A percentile compares a stretch with the other conserved stretches of the same genome.
Evolutionary conservation across 2,888 invertebrate species (phyloP).

Genomic region (Machimus rusticus): DNA sequence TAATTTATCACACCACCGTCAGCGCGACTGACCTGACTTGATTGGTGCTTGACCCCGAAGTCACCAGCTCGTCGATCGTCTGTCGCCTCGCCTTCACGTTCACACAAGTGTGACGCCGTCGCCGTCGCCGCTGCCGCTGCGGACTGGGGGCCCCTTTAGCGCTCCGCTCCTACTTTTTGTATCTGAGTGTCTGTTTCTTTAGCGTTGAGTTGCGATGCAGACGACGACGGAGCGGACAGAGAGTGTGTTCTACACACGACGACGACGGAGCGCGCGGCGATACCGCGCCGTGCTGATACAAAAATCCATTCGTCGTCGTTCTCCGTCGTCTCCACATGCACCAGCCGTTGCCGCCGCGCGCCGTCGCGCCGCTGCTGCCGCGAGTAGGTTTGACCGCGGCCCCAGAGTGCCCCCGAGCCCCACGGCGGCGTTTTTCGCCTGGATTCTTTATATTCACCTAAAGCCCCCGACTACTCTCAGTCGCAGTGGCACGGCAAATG

Average conservation of each 20-base stretch:
- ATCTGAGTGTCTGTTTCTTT: background rate
- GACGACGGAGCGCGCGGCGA: background rate
- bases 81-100: slow-evolving; percentile 35
- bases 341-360: background rate
- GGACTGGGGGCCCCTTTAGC: slow-evolving; percentile 49
- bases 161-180: background rate
- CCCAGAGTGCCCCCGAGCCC: slow-evolving; percentile 23
- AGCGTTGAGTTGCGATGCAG: background rate
- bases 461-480: background rate
- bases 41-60: slow-evolving; percentile 59
- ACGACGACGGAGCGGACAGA: background rate
- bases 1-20: slow-evolving; percentile 6
- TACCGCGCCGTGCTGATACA: background rate
- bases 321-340: slow-evolving; percentile 10
- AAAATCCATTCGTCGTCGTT: slow-evolving; percentile 10
- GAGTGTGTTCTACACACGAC: background rate
- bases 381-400: slow-evolving; percentile 39
- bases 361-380: background rate
- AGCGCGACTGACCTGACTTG: slow-evolving; percentile 49
- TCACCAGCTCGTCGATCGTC: slow-evolving; percentile 44
- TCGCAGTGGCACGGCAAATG: background rate
- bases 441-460: background rate
- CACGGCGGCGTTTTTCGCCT: slow-evolving; percentile 15
- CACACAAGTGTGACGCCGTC: background rate
- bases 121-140: background rate